Evolutionary conservation across 92 coral and sea anemone genomes (phyloP), one percentile per base, ranked within the genome.

Genomic region (Epizoanthus rinbou): DNA sequence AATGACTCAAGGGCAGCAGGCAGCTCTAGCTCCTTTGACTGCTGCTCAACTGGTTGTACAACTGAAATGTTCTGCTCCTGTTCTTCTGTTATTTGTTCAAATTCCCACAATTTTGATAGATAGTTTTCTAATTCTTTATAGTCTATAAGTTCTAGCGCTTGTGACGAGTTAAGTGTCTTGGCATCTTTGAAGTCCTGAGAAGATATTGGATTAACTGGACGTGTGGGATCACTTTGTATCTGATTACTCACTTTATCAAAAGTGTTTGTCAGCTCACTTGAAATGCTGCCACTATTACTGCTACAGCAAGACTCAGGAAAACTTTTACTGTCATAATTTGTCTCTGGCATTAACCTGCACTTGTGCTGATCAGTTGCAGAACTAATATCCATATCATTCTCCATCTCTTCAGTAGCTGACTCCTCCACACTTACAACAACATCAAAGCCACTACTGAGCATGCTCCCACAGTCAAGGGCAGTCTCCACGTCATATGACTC

Each of bases 41-140:
- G 60, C 4, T 47, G 58, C 15, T 81, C 82, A 75, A 15, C 64
- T 59, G 82, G 47, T 45, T 31, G 82, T 39, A 59, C 69, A 68
- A 39, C 23, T 7, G 74, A 53, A 16, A 91, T 92, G 56, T 87
- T 88, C 62, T 89, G 88, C 69, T 95, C 99, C 54, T 94, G 92
- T 14, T 92, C 89, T 7, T 47, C 43, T 6, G 99, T 90, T 43
- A 97, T 84, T 50, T 82, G 37, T 62, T 94, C 85, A 86, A 97
- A 97, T 71, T 94, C 95, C 93, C 91, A 97, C 4, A 92, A 33
- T 24, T 63, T 85, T 11, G 90, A 79, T 10, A 97, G 83, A 52
- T 97, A 97, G 8, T 57, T 43, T 43, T 89, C 84, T 10, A 97
- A 79, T 8, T 88, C 95, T 35, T 89, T 91, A 10, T 88, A 64